Percentiles rank a stretch among this genome's conserved stretches.
phyloP scores from a whole-genome alignment of 2,888 invertebrate genomes.

The Nipponacmea schrenckii region DNA sequence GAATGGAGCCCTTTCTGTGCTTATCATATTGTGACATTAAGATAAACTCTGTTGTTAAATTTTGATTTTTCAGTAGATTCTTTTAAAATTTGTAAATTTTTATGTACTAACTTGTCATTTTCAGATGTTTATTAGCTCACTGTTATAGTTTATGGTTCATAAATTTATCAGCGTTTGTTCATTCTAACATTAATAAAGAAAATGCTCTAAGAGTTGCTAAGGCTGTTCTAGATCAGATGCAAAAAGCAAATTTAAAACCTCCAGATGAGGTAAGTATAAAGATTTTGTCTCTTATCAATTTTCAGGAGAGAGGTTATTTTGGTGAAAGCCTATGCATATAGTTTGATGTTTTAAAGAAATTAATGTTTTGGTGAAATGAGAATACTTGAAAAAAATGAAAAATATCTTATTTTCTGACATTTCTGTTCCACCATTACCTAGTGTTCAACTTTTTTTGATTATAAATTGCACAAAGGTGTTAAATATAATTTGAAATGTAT shows the following conservation, averaged over 20 bases:
- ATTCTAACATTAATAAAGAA: slow-evolving; percentile 76
- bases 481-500: no score
- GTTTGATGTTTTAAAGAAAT: no score
- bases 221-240: slow-evolving; percentile 87
- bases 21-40: no score
- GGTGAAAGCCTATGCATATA: no score
- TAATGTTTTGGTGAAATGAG: no score
- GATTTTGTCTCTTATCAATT: not conserved
- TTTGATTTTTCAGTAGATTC: not conserved
- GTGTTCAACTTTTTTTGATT: no score
- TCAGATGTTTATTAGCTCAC: slow-evolving; percentile 68
- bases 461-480: no score
- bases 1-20: no score
- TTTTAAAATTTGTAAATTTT: not conserved
- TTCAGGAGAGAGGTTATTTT: no score
- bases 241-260: slow-evolving; percentile 81
- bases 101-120: slow-evolving; percentile 17
- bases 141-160: slow-evolving; percentile 89
- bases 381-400: no score
- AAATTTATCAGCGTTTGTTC: slow-evolving; percentile 87
- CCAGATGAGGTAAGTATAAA: slow-evolving; percentile 83
- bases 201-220: slow-evolving; percentile 84
- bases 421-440: no score
- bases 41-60: not conserved
- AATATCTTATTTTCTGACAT: no score